Conservation (phyloP, 2,113 vertebrate species). For the Condylura cristata region DNA sequence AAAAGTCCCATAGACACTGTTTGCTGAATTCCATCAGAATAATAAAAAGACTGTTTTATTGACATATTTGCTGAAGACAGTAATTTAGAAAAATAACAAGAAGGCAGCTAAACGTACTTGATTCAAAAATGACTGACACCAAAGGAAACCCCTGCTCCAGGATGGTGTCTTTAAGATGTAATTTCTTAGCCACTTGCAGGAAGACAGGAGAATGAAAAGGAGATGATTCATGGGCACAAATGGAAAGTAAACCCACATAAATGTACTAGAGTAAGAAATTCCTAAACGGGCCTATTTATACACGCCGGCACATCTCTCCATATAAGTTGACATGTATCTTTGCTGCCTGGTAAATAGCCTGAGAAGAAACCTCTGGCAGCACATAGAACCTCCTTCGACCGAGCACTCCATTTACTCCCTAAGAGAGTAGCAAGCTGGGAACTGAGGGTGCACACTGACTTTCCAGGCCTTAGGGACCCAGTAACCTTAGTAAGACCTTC, state of each 20-base stretch:
- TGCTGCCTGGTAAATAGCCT: not conserved
- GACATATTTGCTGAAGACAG: slow-evolving; percentile 66
- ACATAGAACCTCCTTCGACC: rapidly evolving
- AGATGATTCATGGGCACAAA: slow-evolving; percentile 1
- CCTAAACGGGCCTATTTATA: not conserved
- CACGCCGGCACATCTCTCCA: rapidly evolving
- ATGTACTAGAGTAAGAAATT: not conserved
- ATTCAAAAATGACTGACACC: slow-evolving; percentile 60
- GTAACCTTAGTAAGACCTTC: not conserved
- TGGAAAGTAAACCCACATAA: not conserved
- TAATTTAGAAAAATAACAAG: slow-evolving; percentile 74
- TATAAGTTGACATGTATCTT: not conserved
- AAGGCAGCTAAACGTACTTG: slow-evolving; percentile 40
- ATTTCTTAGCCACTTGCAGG: slow-evolving; percentile 16
- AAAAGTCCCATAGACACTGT: slow-evolving; percentile 78
- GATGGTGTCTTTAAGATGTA: not conserved
- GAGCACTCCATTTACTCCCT: not conserved
- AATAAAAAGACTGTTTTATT: slow-evolving; percentile 78
- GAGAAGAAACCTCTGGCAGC: not conserved
- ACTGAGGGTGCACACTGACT: not conserved
- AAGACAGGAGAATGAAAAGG: not conserved
- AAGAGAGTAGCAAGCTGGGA: not conserved
- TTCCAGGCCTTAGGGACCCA: not conserved
- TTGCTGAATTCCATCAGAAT: slow-evolving; percentile 81
- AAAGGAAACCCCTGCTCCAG: slow-evolving; percentile 18